These are phyloP conservation scores for Plemyria rubiginata DNA, from an alignment of 2,888 invertebrate genomes.

Conservation along the genomic window DNA sequence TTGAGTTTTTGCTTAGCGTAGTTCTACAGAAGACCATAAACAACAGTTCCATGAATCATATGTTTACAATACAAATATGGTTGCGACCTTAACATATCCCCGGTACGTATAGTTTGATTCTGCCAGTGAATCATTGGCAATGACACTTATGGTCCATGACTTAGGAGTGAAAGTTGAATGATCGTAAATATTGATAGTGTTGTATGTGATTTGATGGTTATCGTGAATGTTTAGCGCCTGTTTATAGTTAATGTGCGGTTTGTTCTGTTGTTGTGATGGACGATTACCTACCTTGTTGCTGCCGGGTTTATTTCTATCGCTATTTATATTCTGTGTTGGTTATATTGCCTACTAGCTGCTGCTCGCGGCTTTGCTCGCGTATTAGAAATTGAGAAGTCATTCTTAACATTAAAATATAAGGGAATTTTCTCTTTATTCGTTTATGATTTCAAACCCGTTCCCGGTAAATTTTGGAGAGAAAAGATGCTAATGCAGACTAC, in stretches of 20 bases:
- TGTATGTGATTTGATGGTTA: conserved; percentile 30
- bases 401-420: no score
- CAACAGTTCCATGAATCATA: conserved; percentile 34
- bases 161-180: conserved; percentile 27
- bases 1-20: neutral
- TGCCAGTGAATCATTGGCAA: conserved; percentile 9
- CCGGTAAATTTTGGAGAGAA: no score
- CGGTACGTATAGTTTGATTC: conserved; percentile 8
- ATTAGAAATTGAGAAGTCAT: no score
- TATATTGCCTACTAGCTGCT: no score
- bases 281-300: conserved; percentile 23
- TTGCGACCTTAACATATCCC: conserved; percentile 24
- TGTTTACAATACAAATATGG: conserved; percentile 33
- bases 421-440: no score
- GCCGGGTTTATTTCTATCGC: conserved; percentile 24
- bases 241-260: conserved; percentile 30
- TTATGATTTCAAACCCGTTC: no score
- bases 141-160: conserved; percentile 10
- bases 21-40: conserved; percentile 32
- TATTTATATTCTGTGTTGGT: neutral
- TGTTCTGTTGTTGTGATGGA: conserved; percentile 17
- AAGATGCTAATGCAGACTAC: no score
- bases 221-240: conserved; percentile 33
- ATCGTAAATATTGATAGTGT: conserved; percentile 22
- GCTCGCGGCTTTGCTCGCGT: no score